Evolutionary conservation across 2,797 vertebrate genomes (phyloP).

Genomic region (Gambusia yucatana): DNA sequence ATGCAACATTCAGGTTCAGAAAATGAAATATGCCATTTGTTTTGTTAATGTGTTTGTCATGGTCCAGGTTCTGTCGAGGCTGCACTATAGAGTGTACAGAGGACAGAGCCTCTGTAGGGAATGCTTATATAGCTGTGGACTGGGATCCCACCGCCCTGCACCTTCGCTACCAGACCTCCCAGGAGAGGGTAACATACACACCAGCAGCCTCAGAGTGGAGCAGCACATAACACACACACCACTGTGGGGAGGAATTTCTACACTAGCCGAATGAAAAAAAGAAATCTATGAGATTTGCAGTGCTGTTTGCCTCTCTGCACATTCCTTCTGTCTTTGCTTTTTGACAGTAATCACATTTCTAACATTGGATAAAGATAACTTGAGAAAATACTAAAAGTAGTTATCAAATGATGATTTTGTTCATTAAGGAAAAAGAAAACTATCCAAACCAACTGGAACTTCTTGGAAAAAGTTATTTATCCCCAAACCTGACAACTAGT

Average conservation of each 20-base stretch:
- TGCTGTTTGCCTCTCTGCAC: neutral
- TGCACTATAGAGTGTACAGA: slow-evolving; percentile 93
- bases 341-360: neutral
- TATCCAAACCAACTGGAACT: neutral
- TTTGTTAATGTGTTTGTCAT: slow-evolving; percentile 8
- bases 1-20: neutral
- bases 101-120: slow-evolving; percentile 90
- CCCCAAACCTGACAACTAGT: neutral
- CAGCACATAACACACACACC: neutral
- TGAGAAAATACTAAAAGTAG: neutral
- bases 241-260: neutral
- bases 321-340: neutral
- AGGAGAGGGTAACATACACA: slow-evolving; percentile 88
- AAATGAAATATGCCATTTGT: neutral
- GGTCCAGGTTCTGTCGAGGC: slow-evolving; percentile 92
- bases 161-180: slow-evolving; percentile 98
- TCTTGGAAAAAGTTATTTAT: no score
- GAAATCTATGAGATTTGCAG: neutral
- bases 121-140: slow-evolving; percentile 96
- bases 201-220: neutral
- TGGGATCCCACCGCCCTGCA: slow-evolving; percentile 98
- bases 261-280: neutral
- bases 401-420: neutral
- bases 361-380: neutral
- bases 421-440: neutral